Conservation (phyloP, 92 coral and sea anemone species). For the Paramuricea clavata region DNA sequence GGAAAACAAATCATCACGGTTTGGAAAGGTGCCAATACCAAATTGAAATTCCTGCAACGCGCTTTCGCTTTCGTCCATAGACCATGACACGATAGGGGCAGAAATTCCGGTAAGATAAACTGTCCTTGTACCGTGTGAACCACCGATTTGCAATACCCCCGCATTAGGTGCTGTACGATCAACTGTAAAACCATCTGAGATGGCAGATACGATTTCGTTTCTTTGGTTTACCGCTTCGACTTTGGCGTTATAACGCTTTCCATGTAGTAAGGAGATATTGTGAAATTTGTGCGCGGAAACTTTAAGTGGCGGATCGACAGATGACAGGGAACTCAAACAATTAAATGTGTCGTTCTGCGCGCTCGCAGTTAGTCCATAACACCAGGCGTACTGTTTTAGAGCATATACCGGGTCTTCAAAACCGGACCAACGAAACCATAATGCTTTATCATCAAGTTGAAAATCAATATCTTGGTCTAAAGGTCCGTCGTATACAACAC, state of each 20-base stretch:
- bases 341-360: conserved; percentile 29
- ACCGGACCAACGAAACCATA: conserved; percentile 93
- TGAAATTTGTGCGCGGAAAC: conserved; percentile 80
- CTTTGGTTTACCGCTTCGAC: conserved; percentile 80
- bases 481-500: conserved; percentile 87
- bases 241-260: conserved; percentile 80
- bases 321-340: conserved; percentile 71
- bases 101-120: conserved; percentile 71
- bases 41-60: conserved; percentile 78
- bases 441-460: conserved; percentile 88
- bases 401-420: conserved; percentile 88
- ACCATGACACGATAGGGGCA: conserved; percentile 90
- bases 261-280: conserved; percentile 83
- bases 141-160: conserved; percentile 66
- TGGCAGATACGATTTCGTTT: conserved; percentile 76
- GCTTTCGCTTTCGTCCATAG: conserved; percentile 86
- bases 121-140: conserved; percentile 72
- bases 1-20: conserved; percentile 73
- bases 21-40: conserved; percentile 79
- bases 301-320: conserved; percentile 60
- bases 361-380: conserved; percentile 72
- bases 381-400: conserved; percentile 84
- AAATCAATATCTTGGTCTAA: conserved; percentile 78
- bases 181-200: conserved; percentile 91
- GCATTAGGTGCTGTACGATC: conserved; percentile 87